phyloP scores from a whole-genome alignment of 2,113 vertebrate species.

The Diadophis punctatus region DNA sequence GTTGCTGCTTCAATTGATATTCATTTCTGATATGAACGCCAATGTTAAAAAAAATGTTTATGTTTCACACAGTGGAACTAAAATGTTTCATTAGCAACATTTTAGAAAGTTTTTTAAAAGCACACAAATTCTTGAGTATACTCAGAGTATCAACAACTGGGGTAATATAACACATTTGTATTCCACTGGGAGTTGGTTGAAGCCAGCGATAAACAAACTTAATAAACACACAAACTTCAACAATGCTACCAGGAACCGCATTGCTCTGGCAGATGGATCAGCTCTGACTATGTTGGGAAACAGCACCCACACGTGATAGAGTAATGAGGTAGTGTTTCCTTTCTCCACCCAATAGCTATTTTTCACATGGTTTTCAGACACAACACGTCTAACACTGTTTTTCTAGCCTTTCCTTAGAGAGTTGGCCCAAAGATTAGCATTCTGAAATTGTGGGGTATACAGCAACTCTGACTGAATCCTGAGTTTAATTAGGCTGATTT shows the following conservation, averaged over 20 bases:
- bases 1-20: neutral
- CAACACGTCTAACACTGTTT: neutral
- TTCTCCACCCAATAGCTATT: too few relatives aligned
- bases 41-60: neutral
- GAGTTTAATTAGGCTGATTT: neutral
- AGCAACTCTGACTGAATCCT: neutral
- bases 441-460: neutral
- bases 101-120: neutral
- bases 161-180: neutral
- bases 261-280: neutral
- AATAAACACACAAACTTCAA: neutral
- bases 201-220: neutral
- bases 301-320: too few relatives aligned
- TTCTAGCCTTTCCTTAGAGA: neutral
- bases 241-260: neutral
- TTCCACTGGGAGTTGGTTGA: neutral
- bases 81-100: neutral
- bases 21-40: neutral
- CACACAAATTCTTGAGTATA: neutral
- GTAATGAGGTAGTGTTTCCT: neutral
- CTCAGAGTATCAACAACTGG: neutral
- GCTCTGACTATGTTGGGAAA: neutral
- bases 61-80: neutral
- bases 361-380: neutral
- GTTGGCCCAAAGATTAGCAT: neutral